A percentile compares a stretch with the other conserved stretches of the same genome.
phyloP scores from a whole-genome alignment of 1,140 invertebrate species.

The Pogonognathellus flavescens region DNA sequence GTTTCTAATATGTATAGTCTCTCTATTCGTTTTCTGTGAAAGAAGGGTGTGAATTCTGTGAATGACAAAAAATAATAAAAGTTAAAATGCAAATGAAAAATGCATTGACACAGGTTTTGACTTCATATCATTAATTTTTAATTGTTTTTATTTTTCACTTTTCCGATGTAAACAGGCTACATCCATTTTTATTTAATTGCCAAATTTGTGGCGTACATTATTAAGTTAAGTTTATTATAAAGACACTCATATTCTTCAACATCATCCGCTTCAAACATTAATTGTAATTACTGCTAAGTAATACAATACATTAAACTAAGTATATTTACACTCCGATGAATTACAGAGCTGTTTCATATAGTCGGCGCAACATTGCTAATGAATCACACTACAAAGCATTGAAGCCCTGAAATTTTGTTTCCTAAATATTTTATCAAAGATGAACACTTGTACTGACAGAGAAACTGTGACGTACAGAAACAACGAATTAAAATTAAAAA shows the following conservation, averaged over 20 bases:
- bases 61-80: too few species aligned
- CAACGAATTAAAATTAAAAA: too few species aligned
- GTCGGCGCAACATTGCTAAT: background rate
- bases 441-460: conserved; percentile 42
- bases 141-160: conserved; percentile 40
- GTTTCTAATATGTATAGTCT: too few species aligned
- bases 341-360: background rate
- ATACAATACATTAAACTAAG: background rate
- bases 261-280: conserved; percentile 48
- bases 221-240: conserved; percentile 49
- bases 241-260: conserved; percentile 44
- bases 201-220: conserved; percentile 4
- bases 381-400: conserved; percentile 4
- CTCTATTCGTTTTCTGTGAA: too few species aligned
- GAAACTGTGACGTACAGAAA: conserved; percentile 9
- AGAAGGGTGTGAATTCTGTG: too few species aligned
- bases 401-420: conserved; percentile 3
- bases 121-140: conserved; percentile 26
- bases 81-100: background rate
- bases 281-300: background rate
- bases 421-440: conserved; percentile 28
- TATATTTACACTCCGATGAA: conserved; percentile 39
- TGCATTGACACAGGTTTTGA: background rate
- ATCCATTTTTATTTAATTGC: conserved; percentile 28
- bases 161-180: conserved; percentile 26